A percentile compares a stretch with the other conserved stretches of the same genome.
phyloP scores from a whole-genome alignment of 2,888 invertebrate species.

The Acleris laterana region DNA sequence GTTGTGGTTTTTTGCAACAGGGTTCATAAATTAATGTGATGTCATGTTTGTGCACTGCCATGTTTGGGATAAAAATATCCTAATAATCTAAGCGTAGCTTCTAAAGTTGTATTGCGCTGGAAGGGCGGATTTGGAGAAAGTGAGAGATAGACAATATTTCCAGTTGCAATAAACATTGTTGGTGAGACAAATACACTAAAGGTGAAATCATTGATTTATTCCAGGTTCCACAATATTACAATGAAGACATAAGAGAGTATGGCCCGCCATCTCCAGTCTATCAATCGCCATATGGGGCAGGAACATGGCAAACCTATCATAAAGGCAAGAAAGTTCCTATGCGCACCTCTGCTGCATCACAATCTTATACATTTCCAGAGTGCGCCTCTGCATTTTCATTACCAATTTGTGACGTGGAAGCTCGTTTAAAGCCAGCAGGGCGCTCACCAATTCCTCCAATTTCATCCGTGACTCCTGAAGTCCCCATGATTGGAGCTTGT shows the following conservation, averaged over 20 bases:
- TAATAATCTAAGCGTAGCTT: too few relatives aligned
- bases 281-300: slow-evolving; percentile 74
- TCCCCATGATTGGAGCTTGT: slow-evolving; percentile 86
- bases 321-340: slow-evolving; percentile 59
- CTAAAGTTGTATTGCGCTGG: too few relatives aligned
- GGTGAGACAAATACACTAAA: background rate
- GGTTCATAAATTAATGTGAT: too few relatives aligned
- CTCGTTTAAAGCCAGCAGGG: slow-evolving; percentile 51
- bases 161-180: background rate
- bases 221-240: slow-evolving; percentile 74
- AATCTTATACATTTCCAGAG: slow-evolving; percentile 68
- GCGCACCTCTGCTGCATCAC: slow-evolving; percentile 50
- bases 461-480: slow-evolving; percentile 75
- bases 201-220: slow-evolving; percentile 40
- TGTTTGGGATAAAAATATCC: too few relatives aligned
- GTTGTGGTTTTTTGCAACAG: too few relatives aligned
- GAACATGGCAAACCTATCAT: slow-evolving; percentile 69
- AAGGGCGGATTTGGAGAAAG: too few relatives aligned
- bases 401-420: slow-evolving; percentile 68
- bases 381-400: slow-evolving; percentile 76
- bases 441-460: slow-evolving; percentile 66
- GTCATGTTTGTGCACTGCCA: too few relatives aligned
- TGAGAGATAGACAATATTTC: too few relatives aligned
- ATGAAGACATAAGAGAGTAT: slow-evolving; percentile 63
- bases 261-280: slow-evolving; percentile 78